Conservation (phyloP, 2,797 vertebrate genomes). For the Alectoris magna region DNA sequence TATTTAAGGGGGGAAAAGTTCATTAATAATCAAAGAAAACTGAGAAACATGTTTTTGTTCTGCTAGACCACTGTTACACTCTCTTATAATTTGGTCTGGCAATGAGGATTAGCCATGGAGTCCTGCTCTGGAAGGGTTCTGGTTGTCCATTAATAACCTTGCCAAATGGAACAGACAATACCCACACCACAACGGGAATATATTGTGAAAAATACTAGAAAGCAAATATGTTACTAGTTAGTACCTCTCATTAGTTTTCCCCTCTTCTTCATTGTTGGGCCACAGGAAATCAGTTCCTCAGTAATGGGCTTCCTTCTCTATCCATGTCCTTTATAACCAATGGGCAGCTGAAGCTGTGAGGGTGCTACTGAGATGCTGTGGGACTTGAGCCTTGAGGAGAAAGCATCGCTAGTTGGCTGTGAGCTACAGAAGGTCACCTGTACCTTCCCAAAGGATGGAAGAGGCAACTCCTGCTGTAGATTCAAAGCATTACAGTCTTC, state of each 20-base stretch:
- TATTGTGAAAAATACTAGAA: neutral
- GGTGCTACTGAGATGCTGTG: neutral
- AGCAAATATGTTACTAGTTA: neutral
- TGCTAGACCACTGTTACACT: neutral
- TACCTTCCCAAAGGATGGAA: neutral
- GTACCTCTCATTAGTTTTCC: neutral
- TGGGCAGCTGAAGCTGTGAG: neutral
- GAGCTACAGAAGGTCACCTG: neutral
- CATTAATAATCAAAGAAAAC: conserved; percentile 21
- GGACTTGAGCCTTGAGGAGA: neutral
- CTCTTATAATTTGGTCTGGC: neutral
- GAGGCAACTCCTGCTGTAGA: neutral
- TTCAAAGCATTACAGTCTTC: neutral
- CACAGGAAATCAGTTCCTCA: accelerated
- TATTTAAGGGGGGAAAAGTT: neutral
- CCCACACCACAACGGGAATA: neutral
- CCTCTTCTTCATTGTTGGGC: neutral
- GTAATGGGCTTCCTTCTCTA: neutral
- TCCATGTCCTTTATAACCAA: neutral
- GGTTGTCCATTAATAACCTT: neutral
- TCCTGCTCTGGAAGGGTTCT: neutral
- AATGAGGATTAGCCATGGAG: neutral
- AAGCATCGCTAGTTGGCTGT: neutral
- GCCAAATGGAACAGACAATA: neutral
- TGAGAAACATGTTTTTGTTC: neutral